A percentile compares a stretch with the other conserved stretches of the same genome.
phyloP scores from a whole-genome alignment of 1,140 invertebrate genomes.

The Drosophila melanica region DNA sequence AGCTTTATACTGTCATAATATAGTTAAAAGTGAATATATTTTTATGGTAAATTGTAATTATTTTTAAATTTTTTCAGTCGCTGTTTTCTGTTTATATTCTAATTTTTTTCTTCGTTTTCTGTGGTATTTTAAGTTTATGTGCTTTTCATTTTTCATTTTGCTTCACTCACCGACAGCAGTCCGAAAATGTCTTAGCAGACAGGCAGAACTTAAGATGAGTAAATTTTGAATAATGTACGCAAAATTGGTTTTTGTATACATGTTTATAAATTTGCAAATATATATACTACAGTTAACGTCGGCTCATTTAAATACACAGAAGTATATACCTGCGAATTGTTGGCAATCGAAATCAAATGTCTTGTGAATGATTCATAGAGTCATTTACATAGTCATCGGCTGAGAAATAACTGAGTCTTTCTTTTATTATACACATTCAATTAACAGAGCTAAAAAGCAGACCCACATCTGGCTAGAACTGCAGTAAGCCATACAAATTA shows the following conservation, averaged over 20 bases:
- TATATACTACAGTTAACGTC: conserved; percentile 23
- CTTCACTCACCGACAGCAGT: conserved; percentile 35
- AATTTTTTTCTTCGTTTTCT: neutral
- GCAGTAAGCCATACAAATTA: conserved; percentile 30
- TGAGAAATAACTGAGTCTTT: conserved; percentile 15
- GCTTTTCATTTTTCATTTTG: conserved; percentile 41
- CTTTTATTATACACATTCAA: too few species aligned
- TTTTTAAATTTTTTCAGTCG: conserved; percentile 28
- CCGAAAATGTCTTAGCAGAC: conserved; percentile 28
- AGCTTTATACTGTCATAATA: too few species aligned
- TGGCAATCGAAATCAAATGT: conserved; percentile 27
- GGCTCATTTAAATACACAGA: conserved; percentile 11
- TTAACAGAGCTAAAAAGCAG: conserved; percentile 8
- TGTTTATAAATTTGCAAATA: conserved; percentile 2
- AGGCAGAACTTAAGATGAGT: conserved; percentile 35
- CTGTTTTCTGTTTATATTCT: neutral
- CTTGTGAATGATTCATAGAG: conserved; percentile 31
- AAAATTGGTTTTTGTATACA: conserved; percentile 14
- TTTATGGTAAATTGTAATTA: conserved; percentile 17
- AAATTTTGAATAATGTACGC: conserved; percentile 32
- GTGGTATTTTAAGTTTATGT: conserved; percentile 13
- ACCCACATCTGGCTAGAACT: conserved; percentile 5
- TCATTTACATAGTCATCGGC: conserved; percentile 11
- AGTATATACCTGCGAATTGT: conserved; percentile 25
- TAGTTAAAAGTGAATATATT: neutral